Evolutionary conservation across 2,888 invertebrate species (phyloP), one percentile per base, ranked within the genome.

Genomic region (Dilophus febrilis): DNA sequence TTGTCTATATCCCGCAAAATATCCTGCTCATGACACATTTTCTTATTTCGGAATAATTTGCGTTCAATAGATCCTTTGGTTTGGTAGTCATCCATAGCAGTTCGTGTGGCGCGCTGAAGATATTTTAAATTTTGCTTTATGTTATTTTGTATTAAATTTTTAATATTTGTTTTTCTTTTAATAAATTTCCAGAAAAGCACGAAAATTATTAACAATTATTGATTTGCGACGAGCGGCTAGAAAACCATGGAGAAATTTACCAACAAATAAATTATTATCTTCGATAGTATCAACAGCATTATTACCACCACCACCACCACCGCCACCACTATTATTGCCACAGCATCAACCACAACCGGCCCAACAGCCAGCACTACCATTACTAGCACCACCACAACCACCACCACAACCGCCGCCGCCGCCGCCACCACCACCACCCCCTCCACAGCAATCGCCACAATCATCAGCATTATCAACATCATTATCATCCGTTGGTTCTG

Each of bases 171-270:
- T 36, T 30, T 27, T 37, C 16, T 40, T 41, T 41, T 35, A 27
- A 38, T 38, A 26, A 42, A 13, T 30, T 46, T 48, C 13, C 42
- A 91, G 91, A 68, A 79, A 82, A 70, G 70, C 83, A 55, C 74
- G 92, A 53, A 80, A 83, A 62, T 76, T 77, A 58, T 68, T 92
- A 57, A 77, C 81, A 48, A 72, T 77, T 51, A 68, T 74, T 47
- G 87, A 88, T 58, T 66, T 87, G 54, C 72, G 85, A 54, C 71
- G 86, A 55, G 82, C 84, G 45, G 87, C 87, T 33, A 74, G 88
- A 47, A 85, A 85, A 57, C 88, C 88, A 11, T 86, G 84, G 77
- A 69, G 79, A 53, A 69, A 70, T 57, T 61, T 77, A 52, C 57
- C 58, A 44, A 54, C 56, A 18, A 18, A 11, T 12, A 34, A 34